Base-by-base conservation (phyloP, 2,113 vertebrate genomes). In the Progne subis region DNA sequence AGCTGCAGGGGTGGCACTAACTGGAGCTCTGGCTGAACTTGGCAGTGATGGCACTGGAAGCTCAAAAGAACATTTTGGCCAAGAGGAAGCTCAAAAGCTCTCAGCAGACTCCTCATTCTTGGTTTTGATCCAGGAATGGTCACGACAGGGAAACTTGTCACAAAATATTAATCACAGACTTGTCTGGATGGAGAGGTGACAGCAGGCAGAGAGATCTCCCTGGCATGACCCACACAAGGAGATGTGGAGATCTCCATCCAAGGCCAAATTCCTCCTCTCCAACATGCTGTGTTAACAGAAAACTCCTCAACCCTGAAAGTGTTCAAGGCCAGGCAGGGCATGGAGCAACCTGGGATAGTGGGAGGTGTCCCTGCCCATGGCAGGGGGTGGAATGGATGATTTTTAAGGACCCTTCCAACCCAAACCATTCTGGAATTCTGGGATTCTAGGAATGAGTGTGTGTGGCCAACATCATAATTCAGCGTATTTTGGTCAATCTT, bases 261-360 rank as follows among this genome's bases (percentile, higher is more conserved):
- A 44, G 55, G 17, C 41, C 69, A 47, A 64, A 84, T 32, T 65
- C 41, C 43, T 82, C 8, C 52, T 60, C 23, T 71, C 32, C 49
- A 18, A 29, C 23, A 23, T 0, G 0, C 21, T 25, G 1, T 32
- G 9, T 32, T 61, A 18, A 82, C 1, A 3, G 28, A 49, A 5
- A 57, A 19, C 1, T 39, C 23, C 23, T 6, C 64, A 15, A 55
- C 47, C 41, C 24, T 87, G 56, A 39, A 24, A 61, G n/a, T 29
- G 28, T 13, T 11, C 64, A n/a, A 19, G n/a, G 47, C 23, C 74
- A 70, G 83, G 39, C 2, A 3, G 63, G 21, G 46, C 53, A 53
- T 86, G 74, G 55, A 70, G 5, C 64, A 23, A 0, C 28, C 74
- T 55, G 64, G 64, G 28, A 12, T 4, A 11, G 23, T n/a, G 47